Evolutionary conservation across 2,797 vertebrate species (phyloP), one percentile per base, ranked within the genome.

Genomic region (Megalops cyprinoides): DNA sequence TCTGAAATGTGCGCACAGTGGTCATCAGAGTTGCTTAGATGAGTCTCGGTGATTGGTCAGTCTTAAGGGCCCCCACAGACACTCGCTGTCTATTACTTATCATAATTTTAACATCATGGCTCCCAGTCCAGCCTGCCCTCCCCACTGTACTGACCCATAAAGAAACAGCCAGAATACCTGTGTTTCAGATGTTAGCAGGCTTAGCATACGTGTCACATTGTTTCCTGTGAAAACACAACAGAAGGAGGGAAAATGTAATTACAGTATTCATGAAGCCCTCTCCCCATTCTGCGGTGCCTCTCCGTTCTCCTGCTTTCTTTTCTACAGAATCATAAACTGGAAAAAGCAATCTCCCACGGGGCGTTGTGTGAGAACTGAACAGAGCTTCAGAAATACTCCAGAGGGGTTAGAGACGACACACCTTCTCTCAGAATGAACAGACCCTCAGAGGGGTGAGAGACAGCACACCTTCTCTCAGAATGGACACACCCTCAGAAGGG

Each of bases 71-170:
- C 31, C 65, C 60, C 3, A 56, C 2, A 3, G 20, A 53, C 25
- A 9, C 25, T 60, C 56, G 60, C 23, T n/a, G n/a, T n/a, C n/a
- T n/a, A n/a, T n/a, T n/a, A n/a, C n/a, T n/a, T n/a, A n/a, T n/a
- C n/a, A n/a, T n/a, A n/a, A n/a, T n/a, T n/a, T n/a, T n/a, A n/a
- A n/a, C n/a, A n/a, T n/a, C n/a, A n/a, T n/a, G n/a, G n/a, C n/a
- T n/a, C n/a, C n/a, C n/a, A n/a, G n/a, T n/a, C n/a, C n/a, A n/a
- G n/a, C n/a, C n/a, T n/a, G n/a, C 20, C 14, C 31, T 60, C 53
- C 18, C 20, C 18, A 42, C 23, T 53, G 39, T 90, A 85, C 82
- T 89, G 88, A 90, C 87, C 90, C 88, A 60, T 88, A 87, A 80
- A 85, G 81, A 67, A 78, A 87, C 73, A 42, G 10, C 28, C 31